Conservation (phyloP, 2,113 vertebrate genomes). For the Coreoperca whiteheadi region DNA sequence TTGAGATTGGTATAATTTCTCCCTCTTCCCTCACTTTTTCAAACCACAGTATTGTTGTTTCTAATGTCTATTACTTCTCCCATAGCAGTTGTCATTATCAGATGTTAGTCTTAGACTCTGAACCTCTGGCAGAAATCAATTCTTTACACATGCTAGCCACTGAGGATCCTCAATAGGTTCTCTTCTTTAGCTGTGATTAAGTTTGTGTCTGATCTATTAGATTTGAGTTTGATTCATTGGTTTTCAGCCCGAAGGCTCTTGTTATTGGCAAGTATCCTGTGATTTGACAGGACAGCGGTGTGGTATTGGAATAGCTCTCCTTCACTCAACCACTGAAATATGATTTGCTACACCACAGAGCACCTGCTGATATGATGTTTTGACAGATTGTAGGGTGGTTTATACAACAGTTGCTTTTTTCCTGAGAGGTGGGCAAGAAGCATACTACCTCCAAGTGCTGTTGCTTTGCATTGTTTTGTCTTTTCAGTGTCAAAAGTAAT, state of each 20-base stretch:
- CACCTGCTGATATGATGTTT: conserved; percentile 40
- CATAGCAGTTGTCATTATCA: conserved; percentile 21
- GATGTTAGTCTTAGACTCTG: conserved; percentile 1
- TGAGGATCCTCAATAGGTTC: conserved; percentile 30
- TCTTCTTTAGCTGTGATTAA: conserved; percentile 57
- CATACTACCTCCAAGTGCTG: not conserved
- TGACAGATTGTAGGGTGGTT: conserved; percentile 36
- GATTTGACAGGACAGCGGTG: conserved; percentile 56
- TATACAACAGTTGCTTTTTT: conserved; percentile 27
- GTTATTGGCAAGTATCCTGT: conserved; percentile 44
- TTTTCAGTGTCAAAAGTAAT: not conserved
- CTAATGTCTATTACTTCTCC: conserved; percentile 20
- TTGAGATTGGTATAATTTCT: not conserved
- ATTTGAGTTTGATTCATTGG: conserved; percentile 60
- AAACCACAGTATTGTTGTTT: conserved; percentile 3
- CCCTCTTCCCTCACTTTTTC: conserved; percentile 8
- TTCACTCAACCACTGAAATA: conserved; percentile 56
- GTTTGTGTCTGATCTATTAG: conserved; percentile 67
- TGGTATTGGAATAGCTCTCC: conserved; percentile 40
- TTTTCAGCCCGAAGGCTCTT: conserved; percentile 58
- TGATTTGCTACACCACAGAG: conserved; percentile 52
- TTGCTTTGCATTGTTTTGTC: conserved; percentile 1
- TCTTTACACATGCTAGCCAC: conserved; percentile 19
- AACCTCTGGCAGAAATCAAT: conserved; percentile 28
- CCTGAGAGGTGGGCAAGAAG: not conserved